Evolutionary conservation across 2,797 vertebrate genomes (phyloP).

Genomic region (Passerculus sandwichensis): DNA sequence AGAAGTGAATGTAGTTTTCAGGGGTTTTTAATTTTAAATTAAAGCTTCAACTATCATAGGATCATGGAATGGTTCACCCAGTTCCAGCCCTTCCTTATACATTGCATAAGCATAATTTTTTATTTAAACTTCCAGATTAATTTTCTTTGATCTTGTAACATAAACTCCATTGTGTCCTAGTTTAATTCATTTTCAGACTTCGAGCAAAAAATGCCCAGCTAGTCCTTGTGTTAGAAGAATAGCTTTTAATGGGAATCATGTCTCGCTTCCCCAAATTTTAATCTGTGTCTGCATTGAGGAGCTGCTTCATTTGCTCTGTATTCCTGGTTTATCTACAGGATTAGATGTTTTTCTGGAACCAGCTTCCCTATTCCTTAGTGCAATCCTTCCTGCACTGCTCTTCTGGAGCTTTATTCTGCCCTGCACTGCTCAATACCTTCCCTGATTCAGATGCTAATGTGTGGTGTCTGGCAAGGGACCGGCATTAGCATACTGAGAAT

Average conservation of each 20-base stretch:
- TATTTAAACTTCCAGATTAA: background rate
- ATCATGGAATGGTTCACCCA: background rate
- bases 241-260: background rate
- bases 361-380: background rate
- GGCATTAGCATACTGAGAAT: conserved; percentile 16
- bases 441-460: conserved; percentile 29
- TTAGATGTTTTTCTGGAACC: conserved; percentile 25
- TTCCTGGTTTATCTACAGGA: background rate
- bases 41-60: background rate
- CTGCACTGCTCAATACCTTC: background rate
- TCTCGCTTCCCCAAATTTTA: background rate
- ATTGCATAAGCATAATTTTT: background rate
- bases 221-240: background rate
- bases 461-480: background rate
- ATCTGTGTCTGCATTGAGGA: background rate
- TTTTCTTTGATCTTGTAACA: background rate
- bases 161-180: background rate
- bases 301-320: background rate
- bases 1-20: background rate
- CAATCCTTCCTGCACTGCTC: background rate
- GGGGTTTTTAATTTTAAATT: background rate
- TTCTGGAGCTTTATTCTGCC: conserved; percentile 28
- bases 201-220: background rate
- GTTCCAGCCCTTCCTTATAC: background rate
- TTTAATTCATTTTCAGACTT: background rate